These are phyloP conservation scores for Stegophylla sp. DNA, from an alignment of 2,888 invertebrate genomes.

Conservation along the genomic window DNA sequence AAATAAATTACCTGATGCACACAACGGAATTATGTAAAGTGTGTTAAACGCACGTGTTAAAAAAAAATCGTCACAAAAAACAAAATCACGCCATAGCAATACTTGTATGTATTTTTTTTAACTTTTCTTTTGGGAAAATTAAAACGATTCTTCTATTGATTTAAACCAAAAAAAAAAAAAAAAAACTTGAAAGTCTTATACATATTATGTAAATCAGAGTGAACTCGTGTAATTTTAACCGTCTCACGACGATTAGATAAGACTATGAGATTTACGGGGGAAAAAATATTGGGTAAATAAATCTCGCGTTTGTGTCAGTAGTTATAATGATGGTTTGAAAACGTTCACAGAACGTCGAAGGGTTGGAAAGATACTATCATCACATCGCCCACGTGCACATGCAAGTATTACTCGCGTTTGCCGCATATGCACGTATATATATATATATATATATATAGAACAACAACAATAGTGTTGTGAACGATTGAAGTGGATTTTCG, in stretches of 20 bases:
- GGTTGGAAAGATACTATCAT: slow-evolving; percentile 41
- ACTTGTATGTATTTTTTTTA: too few relatives aligned
- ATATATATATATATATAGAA: slow-evolving; percentile 8
- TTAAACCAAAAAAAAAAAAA: too few relatives aligned
- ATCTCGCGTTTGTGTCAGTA: slow-evolving; percentile 15
- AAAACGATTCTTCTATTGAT: too few relatives aligned
- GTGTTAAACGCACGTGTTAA: too few relatives aligned
- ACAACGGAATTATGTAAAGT: too few relatives aligned
- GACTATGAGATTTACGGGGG: neutral
- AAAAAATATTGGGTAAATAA: slow-evolving; percentile 40
- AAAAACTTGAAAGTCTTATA: neutral
- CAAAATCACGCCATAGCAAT: too few relatives aligned
- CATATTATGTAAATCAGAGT: neutral
- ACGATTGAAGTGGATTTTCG: slow-evolving; percentile 52
- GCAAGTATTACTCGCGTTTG: too few relatives aligned
- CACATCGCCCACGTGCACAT: slow-evolving; percentile 5
- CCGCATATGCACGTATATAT: neutral
- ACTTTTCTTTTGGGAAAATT: too few relatives aligned
- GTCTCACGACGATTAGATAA: neutral
- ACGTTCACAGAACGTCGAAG: slow-evolving; percentile 40
- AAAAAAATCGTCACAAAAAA: too few relatives aligned
- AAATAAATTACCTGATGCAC: too few relatives aligned
- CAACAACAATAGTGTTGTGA: slow-evolving; percentile 2
- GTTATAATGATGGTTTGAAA: slow-evolving; percentile 38
- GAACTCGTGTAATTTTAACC: neutral